Evolutionary conservation across 2,797 vertebrate species (phyloP), one percentile per base, ranked within the genome.

Genomic region (Ispidina lecontei): DNA sequence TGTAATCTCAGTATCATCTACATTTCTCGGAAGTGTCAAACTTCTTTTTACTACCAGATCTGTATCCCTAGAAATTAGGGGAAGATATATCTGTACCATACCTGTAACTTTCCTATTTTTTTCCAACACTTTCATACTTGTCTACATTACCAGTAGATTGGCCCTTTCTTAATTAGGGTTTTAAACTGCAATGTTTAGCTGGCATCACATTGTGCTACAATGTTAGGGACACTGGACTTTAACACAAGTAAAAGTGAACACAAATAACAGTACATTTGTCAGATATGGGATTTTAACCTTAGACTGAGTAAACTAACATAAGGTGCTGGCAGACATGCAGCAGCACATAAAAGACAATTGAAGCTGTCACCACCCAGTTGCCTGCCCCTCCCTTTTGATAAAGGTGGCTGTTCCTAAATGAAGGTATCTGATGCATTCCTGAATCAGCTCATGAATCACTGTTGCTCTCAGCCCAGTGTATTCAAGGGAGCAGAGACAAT

Each of bases 361-460:
- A 91, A 89, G 71, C 77, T 84, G 80, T 74, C 70, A 70, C 39
- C 86, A 84, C 44, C 44, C 68, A 64, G 64, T 28, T 2, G 2
- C 64, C 63, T 43, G 71, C 77, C 56, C 78, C 84, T 93, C 92
- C 90, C 71, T 79, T 70, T n/a, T 82, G 81, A 89, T 85, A 89
- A 91, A 90, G 2, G 29, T 23, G 52, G 37, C 47, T 87, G 64
- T 25, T 90, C 52, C 52, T 33, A 87, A 79, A 59, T 3, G 39
- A 89, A 90, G 78, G 78, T 68, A 89, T 78, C 86, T 89, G 89
- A 94, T 94, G 81, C 26, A 35, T 64, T 64, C 86, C 70, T 55
- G 64, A 89, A 89, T 82, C 93, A 91, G 84, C 49, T 64, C 49
- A 68, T 82, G 90, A 95, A 94, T 94, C 91, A 95, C 77, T 51